Conservation (phyloP, 2,888 invertebrate genomes). For the Plemyria rubiginata region DNA sequence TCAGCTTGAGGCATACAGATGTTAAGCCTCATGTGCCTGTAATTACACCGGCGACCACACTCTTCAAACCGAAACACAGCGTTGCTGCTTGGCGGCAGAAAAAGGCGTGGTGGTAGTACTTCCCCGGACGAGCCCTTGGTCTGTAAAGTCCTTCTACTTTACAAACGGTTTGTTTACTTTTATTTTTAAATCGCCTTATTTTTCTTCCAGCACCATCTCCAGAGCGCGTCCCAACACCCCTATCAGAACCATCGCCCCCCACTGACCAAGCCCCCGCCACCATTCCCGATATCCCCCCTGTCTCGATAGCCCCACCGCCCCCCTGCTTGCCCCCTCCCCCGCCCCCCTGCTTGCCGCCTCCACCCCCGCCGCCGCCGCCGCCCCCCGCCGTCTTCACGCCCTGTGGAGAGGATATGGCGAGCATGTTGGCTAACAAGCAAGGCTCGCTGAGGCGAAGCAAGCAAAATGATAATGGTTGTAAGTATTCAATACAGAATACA, state of each 20-base stretch:
- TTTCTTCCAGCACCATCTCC: neutral
- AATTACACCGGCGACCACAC: too few relatives aligned
- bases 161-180: too few relatives aligned
- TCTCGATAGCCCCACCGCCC: slow-evolving; percentile 2
- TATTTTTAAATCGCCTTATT: neutral
- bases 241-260: neutral
- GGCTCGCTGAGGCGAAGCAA: slow-evolving; percentile 80
- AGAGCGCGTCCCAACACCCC: neutral
- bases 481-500: slow-evolving; percentile 23
- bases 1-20: too few relatives aligned
- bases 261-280: neutral
- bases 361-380: slow-evolving; percentile 70
- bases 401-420: slow-evolving; percentile 80
- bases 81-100: too few relatives aligned
- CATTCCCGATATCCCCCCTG: slow-evolving; percentile 14
- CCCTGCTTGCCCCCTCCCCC: slow-evolving; percentile 34
- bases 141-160: too few relatives aligned
- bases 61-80: too few relatives aligned
- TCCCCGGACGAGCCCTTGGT: too few relatives aligned
- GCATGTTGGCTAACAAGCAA: slow-evolving; percentile 84
- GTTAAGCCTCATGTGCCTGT: too few relatives aligned
- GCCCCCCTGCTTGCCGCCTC: slow-evolving; percentile 44
- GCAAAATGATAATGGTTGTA: slow-evolving; percentile 84
- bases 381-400: slow-evolving; percentile 60
- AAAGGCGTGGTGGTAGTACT: too few relatives aligned